These are phyloP conservation scores for Pollenia amentaria DNA, from an alignment of 2,888 invertebrate genomes.

Conservation along the genomic window DNA sequence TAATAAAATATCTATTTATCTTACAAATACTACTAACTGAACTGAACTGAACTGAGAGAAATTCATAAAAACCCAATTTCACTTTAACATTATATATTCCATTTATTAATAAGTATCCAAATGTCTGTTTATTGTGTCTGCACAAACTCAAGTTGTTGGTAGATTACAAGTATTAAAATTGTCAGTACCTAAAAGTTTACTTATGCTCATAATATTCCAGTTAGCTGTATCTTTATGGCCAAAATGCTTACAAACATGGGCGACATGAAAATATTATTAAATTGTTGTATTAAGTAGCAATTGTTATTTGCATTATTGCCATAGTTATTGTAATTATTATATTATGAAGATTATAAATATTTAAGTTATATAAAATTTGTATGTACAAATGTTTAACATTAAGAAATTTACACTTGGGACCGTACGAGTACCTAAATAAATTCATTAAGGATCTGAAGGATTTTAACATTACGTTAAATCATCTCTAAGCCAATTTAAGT, in stretches of 20 bases:
- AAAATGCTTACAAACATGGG: not conserved
- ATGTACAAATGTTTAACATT: not conserved
- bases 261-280: not conserved
- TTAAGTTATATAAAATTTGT: slow-evolving; percentile 8
- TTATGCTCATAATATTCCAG: not conserved
- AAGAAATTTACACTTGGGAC: slow-evolving; percentile 7
- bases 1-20: not conserved
- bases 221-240: not conserved
- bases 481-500: too few species aligned
- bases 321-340: slow-evolving; percentile 25
- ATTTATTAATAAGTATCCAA: not conserved
- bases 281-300: slow-evolving; percentile 19
- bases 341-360: slow-evolving; percentile 29
- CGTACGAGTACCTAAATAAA: not conserved
- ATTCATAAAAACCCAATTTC: not conserved
- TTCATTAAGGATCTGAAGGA: too few species aligned
- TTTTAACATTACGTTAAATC: too few species aligned
- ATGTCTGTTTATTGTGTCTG: not conserved
- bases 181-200: not conserved
- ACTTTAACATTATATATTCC: slow-evolving; percentile 3
- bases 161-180: not conserved
- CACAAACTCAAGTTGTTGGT: not conserved
- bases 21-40: too few species aligned
- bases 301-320: slow-evolving; percentile 19
- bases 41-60: not conserved